Conservation (phyloP, 2,113 vertebrate species). For the Charadrius vociferus region DNA sequence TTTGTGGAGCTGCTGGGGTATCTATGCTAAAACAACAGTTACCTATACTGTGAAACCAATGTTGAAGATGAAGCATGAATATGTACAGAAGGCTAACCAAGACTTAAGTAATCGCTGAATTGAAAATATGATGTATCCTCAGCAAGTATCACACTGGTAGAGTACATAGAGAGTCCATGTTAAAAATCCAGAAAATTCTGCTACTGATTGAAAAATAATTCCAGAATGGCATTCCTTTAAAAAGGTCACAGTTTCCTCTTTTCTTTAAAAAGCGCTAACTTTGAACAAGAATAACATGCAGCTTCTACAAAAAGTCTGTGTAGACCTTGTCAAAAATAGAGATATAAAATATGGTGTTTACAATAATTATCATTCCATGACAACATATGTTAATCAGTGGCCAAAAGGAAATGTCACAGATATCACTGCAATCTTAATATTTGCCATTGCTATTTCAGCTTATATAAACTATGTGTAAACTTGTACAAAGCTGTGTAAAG, state of each 20-base stretch:
- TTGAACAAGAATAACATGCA: not conserved
- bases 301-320: not conserved
- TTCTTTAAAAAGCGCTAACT: not conserved
- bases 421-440: not conserved
- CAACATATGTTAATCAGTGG: not conserved
- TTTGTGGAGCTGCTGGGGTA: not conserved
- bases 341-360: not conserved
- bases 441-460: not conserved
- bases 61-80: not conserved
- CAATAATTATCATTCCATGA: fast-evolving
- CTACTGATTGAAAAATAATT: not conserved
- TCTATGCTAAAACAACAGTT: not conserved
- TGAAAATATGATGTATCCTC: not conserved
- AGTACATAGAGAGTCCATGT: not conserved
- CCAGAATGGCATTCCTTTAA: not conserved
- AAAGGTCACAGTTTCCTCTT: not conserved
- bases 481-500: not conserved
- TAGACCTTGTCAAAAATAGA: not conserved
- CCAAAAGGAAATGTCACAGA: not conserved
- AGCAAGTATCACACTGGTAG: not conserved
- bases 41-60: not conserved
- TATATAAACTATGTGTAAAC: not conserved
- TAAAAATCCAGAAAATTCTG: not conserved
- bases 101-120: not conserved
- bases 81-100: not conserved